Evolutionary conservation across 2,113 vertebrate genomes (phyloP).

Genomic region (Scartelaos histophorus): DNA sequence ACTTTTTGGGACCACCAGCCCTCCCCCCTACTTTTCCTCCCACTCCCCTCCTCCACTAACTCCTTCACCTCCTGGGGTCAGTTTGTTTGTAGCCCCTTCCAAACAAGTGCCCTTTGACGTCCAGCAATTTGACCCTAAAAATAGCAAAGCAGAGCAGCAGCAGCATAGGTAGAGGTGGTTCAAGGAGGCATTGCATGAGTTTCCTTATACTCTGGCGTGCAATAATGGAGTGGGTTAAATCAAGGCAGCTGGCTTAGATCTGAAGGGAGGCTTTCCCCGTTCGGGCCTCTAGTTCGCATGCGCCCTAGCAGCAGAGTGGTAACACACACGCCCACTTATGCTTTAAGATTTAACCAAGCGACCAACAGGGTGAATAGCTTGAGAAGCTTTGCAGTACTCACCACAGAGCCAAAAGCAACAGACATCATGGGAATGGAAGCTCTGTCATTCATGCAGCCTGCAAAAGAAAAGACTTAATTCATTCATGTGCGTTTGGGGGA

Average conservation of each 20-base stretch:
- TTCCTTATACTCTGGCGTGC: conserved; percentile 30
- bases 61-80: conserved; percentile 58
- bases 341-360: conserved; percentile 43
- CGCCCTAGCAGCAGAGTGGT: conserved; percentile 53
- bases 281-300: conserved; percentile 74
- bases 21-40: conserved; percentile 45
- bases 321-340: conserved; percentile 51
- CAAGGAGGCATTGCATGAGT: conserved; percentile 22
- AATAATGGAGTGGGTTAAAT: conserved; percentile 66
- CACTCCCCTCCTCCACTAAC: conserved; percentile 54
- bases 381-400: conserved; percentile 25
- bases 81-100: conserved; percentile 30
- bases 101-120: conserved; percentile 47
- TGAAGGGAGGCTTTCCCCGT: conserved; percentile 67
- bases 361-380: conserved; percentile 43
- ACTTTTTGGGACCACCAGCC: conserved; percentile 44
- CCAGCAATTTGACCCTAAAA: conserved; percentile 7
- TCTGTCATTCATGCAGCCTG: conserved; percentile 52
- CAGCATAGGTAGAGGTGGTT: conserved; percentile 8
- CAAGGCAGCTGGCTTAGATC: conserved; percentile 73
- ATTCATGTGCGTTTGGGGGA: conserved; percentile 8
- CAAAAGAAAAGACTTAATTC: conserved; percentile 9
- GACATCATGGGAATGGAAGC: conserved; percentile 41
- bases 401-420: conserved; percentile 25
- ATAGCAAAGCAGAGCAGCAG: conserved; percentile 13